Base-by-base conservation (phyloP, 2,888 invertebrate species). In the Melanchra persicariae region DNA sequence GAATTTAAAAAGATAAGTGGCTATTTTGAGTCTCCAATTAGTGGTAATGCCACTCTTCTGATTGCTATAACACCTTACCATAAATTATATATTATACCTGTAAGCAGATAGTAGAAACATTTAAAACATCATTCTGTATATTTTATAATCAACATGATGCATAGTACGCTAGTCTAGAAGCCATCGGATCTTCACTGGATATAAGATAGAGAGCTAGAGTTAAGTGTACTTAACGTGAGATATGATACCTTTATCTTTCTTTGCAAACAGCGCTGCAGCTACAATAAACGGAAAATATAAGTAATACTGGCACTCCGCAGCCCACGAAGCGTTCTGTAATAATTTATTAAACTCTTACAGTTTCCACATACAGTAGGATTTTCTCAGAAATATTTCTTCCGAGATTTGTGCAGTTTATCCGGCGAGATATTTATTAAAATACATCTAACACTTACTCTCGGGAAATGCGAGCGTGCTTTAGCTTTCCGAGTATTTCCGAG, bases 1-100 rank as follows among this genome's bases (percentile, higher is more conserved):
- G 3, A 69, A 74, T 77, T 63, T 69, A 34, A 55, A 61, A 59
- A 75, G 26, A 26, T 74, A 79, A 79, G 62, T 77, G 76, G 62
- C 34, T 51, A 69, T 77, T 74, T 55, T 3, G 49, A 57, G 10
- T 22, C 26, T 8, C 30, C 60, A 73, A 66, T 74, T 59, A 47
- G 45, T 55, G 51, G 5, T 54, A 47, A 69, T 52, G 1, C 9
- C 15, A 26, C n/a, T 57, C 12, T 57, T 22, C 26, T 37, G 47
- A 77, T 68, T 76, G 43, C 30, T 34, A 9, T 12, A 17, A 17
- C 49, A 66, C 12, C 22, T 52, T 26, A 7, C 9, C 5, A 37
- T 3, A 17, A n/a, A n/a, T n/a, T n/a, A 8, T 26, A 26, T 19
- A 52, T 0, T 45, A 45, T 19, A 34, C 9, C 34, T 34, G 8